Evolutionary conservation across 1,140 invertebrate genomes (phyloP).

Genomic region (Orius insidiosus): DNA sequence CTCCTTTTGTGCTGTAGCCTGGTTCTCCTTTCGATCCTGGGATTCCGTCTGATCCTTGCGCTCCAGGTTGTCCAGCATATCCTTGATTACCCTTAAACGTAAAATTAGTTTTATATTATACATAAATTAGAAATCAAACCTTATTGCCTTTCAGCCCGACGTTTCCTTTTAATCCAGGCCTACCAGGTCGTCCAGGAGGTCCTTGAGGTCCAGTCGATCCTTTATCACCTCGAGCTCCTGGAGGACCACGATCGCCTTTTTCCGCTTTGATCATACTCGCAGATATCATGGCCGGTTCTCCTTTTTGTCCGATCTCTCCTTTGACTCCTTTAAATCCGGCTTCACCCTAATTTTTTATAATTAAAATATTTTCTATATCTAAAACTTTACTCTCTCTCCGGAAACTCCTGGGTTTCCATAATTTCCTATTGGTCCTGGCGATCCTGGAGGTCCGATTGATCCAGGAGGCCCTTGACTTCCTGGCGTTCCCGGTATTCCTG

Average conservation of each 20-base stretch:
- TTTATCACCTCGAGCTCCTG: conserved; percentile 13
- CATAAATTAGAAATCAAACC: conserved; percentile 21
- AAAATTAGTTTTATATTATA: background rate
- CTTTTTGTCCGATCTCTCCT: conserved; percentile 6
- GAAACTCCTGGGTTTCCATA: conserved; percentile 56
- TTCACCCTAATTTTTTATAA: background rate
- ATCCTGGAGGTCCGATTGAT: conserved; percentile 17
- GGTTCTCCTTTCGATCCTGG: conserved; percentile 48
- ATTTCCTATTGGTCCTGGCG: conserved; percentile 53
- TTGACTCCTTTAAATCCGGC: conserved; percentile 17
- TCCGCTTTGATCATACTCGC: background rate
- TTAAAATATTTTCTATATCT: background rate
- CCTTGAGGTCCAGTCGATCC: conserved; percentile 25
- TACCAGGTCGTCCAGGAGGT: conserved; percentile 31
- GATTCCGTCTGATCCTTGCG: conserved; percentile 43
- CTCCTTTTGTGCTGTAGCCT: conserved; percentile 46
- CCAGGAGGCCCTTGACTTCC: conserved; percentile 18
- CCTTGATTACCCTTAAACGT: conserved; percentile 24
- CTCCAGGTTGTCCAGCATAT: conserved; percentile 31
- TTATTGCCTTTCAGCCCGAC: conserved; percentile 23
- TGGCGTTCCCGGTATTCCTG: conserved; percentile 15
- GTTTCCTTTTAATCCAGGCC: conserved; percentile 27
- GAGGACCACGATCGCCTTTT: conserved; percentile 1
- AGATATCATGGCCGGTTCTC: conserved; percentile 4
- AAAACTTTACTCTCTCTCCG: conserved; percentile 36